Base-by-base conservation (phyloP, 2,888 invertebrate species). In the Apocheima hispidaria region DNA sequence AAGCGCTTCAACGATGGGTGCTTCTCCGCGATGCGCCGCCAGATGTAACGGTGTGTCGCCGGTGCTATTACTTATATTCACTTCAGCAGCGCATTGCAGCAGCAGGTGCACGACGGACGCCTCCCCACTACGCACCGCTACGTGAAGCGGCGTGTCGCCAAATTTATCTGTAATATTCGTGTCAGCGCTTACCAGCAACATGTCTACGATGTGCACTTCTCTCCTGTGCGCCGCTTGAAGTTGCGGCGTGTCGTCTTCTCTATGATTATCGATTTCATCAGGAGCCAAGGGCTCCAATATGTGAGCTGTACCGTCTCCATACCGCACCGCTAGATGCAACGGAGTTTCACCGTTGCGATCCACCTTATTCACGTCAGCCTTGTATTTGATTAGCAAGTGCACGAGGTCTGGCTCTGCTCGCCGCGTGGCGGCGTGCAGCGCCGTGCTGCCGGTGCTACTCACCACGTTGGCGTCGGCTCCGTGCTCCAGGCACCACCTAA, bases 111-210 rank as follows among this genome's bases (percentile, higher is more conserved):
- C 6, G 20, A 41, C 41, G 2, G 41, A 12, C 20, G 26, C 48
- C 52, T 72, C 71, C 23, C 54, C 58, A 40, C 60, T 69, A 4
- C 55, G 50, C 28, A 70, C 72, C 1, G 76, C 76, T n/a, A 75
- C 50, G 62, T 77, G 77, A 12, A 76, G 61, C 4, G 72, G 69
- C 21, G 74, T 71, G 56, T 74, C 48, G 26, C 61, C 65, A 23
- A 71, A 49, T 55, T 74, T 69, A 50, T 77, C 76, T 2, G 28
- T 49, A 0, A 70, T 64, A 60, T 78, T 75, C 4, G 76, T 57
- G 28, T 78, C 61, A 21, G 75, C 74, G 2, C 71, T 72, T n/a
- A 10, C n/a, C 5, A 41, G n/a, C n/a, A 41, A 21, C 21, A 41
- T 41, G 21, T 41, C 21, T 21, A 41, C 21, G 12, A 41, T 41